Evolutionary conservation across 2,113 vertebrate species (phyloP).

Genomic region (Gallinago jamesoni): DNA sequence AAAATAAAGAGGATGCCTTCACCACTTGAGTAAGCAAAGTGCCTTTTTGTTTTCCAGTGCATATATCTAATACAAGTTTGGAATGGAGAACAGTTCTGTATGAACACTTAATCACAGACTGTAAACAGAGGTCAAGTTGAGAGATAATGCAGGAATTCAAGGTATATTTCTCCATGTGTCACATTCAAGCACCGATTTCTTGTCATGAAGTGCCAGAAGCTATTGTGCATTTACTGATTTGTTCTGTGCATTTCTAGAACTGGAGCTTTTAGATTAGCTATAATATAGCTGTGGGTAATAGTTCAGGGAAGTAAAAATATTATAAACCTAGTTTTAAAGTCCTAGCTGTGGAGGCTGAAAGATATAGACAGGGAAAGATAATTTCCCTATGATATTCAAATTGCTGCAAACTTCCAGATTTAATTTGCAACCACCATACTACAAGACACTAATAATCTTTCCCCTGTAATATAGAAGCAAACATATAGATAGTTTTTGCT

Average conservation of each 20-base stretch:
- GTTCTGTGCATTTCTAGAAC: constrained; percentile 56
- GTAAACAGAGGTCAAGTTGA: constrained; percentile 66
- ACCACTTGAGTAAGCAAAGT: neutral
- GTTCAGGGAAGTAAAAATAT: constrained; percentile 8
- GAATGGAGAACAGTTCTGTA: neutral
- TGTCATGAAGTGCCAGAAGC: constrained; percentile 46
- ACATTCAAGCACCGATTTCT: constrained; percentile 44
- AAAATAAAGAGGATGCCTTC: neutral
- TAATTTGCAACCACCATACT: constrained; percentile 66
- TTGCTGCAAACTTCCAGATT: constrained; percentile 63
- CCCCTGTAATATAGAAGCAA: constrained; percentile 64
- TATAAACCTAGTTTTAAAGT: neutral
- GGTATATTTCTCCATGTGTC: constrained; percentile 43
- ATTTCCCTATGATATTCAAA: constrained; percentile 73
- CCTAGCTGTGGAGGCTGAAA: constrained; percentile 61
- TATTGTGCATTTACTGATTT: constrained; percentile 22
- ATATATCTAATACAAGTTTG: neutral
- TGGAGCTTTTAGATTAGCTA: constrained; percentile 42
- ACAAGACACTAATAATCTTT: constrained; percentile 72
- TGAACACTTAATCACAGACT: constrained; percentile 58
- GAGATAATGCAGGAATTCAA: constrained; percentile 58
- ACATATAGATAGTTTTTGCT: constrained; percentile 43
- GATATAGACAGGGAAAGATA: constrained; percentile 65
- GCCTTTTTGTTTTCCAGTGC: neutral
- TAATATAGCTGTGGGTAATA: neutral